Evolutionary conservation across 2,113 vertebrate genomes (phyloP).

Genomic region (Oriolus oriolus): DNA sequence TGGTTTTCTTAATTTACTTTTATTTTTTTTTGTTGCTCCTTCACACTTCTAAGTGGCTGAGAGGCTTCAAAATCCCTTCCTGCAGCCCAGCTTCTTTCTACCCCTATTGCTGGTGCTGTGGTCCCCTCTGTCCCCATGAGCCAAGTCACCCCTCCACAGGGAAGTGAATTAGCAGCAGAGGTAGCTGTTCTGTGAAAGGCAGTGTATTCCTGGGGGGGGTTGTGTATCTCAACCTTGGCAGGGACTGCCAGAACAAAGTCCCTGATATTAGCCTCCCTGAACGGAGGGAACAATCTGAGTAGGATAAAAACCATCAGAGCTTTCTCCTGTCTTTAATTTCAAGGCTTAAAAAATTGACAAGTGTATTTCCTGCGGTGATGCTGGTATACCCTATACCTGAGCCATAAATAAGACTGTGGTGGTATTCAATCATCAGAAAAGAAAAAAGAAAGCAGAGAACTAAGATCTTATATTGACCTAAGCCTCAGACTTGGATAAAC

Average conservation of each 20-base stretch:
- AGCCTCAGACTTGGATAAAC: constrained; percentile 43
- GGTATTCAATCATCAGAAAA: constrained; percentile 11
- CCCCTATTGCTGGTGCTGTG: fast-evolving
- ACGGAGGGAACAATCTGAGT: not conserved
- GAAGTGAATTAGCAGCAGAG: not conserved
- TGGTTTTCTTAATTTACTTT: not conserved
- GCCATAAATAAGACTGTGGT: constrained; percentile 33
- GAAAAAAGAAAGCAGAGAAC: not conserved
- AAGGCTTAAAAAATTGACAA: constrained; percentile 51
- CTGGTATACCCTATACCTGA: not conserved
- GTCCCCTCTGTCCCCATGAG: not conserved
- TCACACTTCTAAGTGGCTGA: not conserved
- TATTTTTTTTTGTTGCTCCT: not conserved
- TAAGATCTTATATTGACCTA: constrained; percentile 43
- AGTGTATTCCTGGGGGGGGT: not conserved
- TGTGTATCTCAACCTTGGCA: constrained; percentile 30
- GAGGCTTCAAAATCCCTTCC: not conserved
- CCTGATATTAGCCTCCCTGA: constrained; percentile 8
- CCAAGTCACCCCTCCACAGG: not conserved
- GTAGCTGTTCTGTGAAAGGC: not conserved
- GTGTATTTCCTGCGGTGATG: constrained; percentile 10
- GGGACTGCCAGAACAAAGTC: constrained; percentile 22
- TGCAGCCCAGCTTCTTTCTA: not conserved
- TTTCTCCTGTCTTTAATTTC: constrained; percentile 50
- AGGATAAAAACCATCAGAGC: constrained; percentile 36